phyloP scores from a whole-genome alignment of 2,797 vertebrate species.

The Thunnus albacares region DNA sequence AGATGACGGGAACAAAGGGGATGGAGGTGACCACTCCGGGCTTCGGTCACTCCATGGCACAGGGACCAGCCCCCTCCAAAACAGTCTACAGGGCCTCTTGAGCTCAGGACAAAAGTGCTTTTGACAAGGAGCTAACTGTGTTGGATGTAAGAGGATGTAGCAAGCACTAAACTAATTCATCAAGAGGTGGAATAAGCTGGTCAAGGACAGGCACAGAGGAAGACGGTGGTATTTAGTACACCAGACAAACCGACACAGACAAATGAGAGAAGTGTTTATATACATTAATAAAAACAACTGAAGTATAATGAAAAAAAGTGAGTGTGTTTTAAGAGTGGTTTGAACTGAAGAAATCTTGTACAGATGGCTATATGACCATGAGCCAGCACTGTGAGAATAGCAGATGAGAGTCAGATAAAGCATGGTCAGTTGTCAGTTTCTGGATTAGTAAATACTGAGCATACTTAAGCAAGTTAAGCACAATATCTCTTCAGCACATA shows the following conservation, averaged over 20 bases:
- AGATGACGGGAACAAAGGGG: constrained; percentile 83
- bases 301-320: constrained; percentile 34
- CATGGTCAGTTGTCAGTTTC: constrained; percentile 29
- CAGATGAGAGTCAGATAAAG: constrained; percentile 56
- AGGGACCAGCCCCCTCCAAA: constrained; percentile 66
- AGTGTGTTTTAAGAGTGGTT: constrained; percentile 8
- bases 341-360: constrained; percentile 9
- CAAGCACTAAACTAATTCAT: constrained; percentile 59
- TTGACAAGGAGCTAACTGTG: constrained; percentile 77
- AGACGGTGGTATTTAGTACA: constrained; percentile 29
- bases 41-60: constrained; percentile 75
- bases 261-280: constrained; percentile 16
- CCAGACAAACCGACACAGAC: constrained; percentile 26
- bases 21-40: constrained; percentile 83
- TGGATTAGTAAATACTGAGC: constrained; percentile 56
- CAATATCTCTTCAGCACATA: constrained; percentile 40
- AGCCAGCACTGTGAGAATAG: constrained; percentile 69
- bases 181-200: constrained; percentile 44
- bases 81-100: constrained; percentile 64
- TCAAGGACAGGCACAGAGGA: constrained; percentile 28
- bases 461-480: constrained; percentile 39
- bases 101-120: constrained; percentile 79
- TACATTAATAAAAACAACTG: constrained; percentile 23
- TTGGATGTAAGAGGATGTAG: constrained; percentile 57
- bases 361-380: constrained; percentile 66